phyloP scores from a whole-genome alignment of 2,797 vertebrate species.

The Falco rusticolus region DNA sequence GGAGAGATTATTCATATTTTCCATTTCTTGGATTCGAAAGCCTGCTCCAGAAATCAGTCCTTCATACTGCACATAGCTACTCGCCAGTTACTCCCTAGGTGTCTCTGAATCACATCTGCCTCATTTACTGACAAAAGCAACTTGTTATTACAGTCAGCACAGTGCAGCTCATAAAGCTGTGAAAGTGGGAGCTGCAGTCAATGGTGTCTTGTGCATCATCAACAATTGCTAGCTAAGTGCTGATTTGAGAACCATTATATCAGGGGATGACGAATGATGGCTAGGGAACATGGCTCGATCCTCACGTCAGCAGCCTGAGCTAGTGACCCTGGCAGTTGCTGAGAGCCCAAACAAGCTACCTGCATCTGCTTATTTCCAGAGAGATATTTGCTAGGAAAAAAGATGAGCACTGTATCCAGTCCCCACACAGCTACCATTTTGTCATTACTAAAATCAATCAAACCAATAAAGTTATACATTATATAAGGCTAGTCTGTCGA shows the following conservation, averaged over 20 bases:
- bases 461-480: not conserved
- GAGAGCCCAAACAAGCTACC: not conserved
- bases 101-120: constrained; percentile 64
- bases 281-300: not conserved
- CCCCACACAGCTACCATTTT: not conserved
- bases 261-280: not conserved
- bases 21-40: constrained; percentile 28
- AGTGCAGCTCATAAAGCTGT: not conserved
- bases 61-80: not conserved
- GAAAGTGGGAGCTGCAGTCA: constrained; percentile 16
- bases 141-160: constrained; percentile 7
- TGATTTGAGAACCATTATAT: not conserved
- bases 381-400: not conserved
- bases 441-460: not conserved
- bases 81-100: constrained; percentile 21
- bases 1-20: constrained; percentile 25
- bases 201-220: not conserved
- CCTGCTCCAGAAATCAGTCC: not conserved
- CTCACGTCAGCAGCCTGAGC: not conserved
- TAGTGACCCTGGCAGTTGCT: not conserved
- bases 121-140: constrained; percentile 46
- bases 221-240: not conserved
- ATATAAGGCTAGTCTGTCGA: not conserved
- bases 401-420: not conserved
- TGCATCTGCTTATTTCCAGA: not conserved